Evolutionary conservation across 2,797 vertebrate species (phyloP).

Genomic region (Pangasius krempfi): DNA sequence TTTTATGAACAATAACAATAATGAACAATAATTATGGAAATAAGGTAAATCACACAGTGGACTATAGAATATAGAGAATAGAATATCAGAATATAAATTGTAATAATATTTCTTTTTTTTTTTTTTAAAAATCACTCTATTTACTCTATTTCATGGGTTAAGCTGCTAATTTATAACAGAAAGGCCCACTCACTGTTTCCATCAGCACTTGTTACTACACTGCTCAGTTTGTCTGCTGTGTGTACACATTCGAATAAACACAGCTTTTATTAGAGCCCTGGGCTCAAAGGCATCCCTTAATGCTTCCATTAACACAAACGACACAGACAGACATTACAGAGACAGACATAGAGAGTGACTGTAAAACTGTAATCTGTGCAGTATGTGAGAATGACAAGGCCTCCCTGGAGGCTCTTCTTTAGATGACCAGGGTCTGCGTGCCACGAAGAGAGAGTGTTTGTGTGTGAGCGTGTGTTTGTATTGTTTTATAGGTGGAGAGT

Average conservation of each 20-base stretch:
- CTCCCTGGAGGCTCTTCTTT: constrained; percentile 70
- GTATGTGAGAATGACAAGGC: constrained; percentile 50
- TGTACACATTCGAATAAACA: constrained; percentile 35
- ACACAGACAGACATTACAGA: constrained; percentile 33
- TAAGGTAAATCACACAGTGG: background rate
- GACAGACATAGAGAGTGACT: constrained; percentile 33
- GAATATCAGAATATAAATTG: background rate
- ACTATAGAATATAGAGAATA: background rate
- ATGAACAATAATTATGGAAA: background rate
- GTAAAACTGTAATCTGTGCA: constrained; percentile 46
- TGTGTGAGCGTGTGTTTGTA: constrained; percentile 51
- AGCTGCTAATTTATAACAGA: background rate
- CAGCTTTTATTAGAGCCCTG: constrained; percentile 35
- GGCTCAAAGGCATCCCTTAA: constrained; percentile 33
- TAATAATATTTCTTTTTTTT: background rate
- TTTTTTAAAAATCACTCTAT: background rate
- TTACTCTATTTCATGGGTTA: background rate
- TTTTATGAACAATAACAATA: background rate
- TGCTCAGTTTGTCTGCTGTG: constrained; percentile 4
- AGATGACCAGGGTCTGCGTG: constrained; percentile 59
- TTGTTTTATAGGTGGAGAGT: constrained; percentile 61
- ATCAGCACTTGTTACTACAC: background rate
- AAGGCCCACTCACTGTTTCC: background rate
- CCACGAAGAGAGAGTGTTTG: constrained; percentile 52
- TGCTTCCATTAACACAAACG: constrained; percentile 34